Evolutionary conservation across 2,888 invertebrate genomes (phyloP).

Genomic region (Ashinkailepas kermadecensis): DNA sequence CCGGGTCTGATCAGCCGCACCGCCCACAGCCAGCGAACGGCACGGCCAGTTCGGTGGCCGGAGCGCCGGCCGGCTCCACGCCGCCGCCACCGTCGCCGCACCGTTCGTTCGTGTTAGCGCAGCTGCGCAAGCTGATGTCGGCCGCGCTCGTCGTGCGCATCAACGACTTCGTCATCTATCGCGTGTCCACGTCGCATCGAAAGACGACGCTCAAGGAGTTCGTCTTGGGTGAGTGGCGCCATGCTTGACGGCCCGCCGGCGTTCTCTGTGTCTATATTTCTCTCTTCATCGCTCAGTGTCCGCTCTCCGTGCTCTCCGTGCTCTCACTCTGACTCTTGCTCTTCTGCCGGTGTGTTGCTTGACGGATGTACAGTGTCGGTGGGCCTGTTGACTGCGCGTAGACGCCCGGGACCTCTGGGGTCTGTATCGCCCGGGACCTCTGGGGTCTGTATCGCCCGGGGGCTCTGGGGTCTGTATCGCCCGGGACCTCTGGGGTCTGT

Average conservation of each 20-base stretch:
- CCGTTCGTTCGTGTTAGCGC: conserved; percentile 39
- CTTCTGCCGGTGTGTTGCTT: background rate
- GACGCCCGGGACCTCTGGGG: too few relatives aligned
- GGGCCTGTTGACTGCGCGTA: too few relatives aligned
- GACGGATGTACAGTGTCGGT: background rate
- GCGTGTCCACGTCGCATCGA: conserved; percentile 58
- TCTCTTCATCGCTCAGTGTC: background rate
- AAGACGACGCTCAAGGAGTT: conserved; percentile 73
- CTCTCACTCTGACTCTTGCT: background rate
- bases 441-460: too few relatives aligned
- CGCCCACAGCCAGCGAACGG: background rate
- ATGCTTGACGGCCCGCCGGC: too few relatives aligned
- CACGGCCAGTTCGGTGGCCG: conserved; percentile 19
- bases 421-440: too few relatives aligned
- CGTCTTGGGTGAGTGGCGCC: conserved; percentile 52
- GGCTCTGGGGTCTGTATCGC: too few relatives aligned
- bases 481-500: too few relatives aligned
- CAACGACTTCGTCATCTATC: conserved; percentile 82
- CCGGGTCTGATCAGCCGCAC: too few relatives aligned
- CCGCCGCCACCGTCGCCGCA: conserved; percentile 23
- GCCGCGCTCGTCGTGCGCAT: conserved; percentile 81
- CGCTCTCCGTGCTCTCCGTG: background rate
- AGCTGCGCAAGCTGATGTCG: conserved; percentile 80
- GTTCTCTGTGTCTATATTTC: too few relatives aligned
- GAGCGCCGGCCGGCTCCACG: background rate